A percentile compares a stretch with the other conserved stretches of the same genome.
Conservation (phyloP, 2,113 vertebrate genomes). For the Helogale parvula region DNA sequence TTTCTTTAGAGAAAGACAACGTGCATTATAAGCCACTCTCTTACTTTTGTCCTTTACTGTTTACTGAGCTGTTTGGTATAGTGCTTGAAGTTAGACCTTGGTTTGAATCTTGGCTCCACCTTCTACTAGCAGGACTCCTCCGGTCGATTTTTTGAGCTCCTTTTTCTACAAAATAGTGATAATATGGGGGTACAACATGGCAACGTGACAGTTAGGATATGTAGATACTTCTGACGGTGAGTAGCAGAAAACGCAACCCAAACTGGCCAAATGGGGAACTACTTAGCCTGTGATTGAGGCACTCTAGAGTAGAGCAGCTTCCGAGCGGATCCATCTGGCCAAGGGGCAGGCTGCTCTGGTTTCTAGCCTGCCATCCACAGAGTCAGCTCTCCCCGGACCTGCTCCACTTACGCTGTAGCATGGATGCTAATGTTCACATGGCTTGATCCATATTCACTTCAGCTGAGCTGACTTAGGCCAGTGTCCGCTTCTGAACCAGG, state of each 20-base stretch:
- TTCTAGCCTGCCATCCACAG: neutral
- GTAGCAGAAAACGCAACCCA: neutral
- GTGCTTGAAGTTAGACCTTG: neutral
- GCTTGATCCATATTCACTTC: neutral
- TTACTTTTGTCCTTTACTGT: neutral
- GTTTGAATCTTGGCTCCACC: neutral
- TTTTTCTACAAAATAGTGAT: neutral
- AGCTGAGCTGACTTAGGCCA: neutral
- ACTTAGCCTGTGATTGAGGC: neutral
- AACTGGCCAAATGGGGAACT: neutral
- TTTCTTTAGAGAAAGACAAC: neutral
- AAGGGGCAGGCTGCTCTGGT: neutral
- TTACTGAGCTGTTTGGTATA: neutral
- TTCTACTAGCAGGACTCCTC: neutral
- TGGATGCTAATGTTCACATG: rapidly evolving
- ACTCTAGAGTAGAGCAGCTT: neutral
- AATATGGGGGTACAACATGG: neutral
- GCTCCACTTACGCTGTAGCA: neutral
- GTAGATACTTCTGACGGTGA: neutral
- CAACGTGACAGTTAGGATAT: neutral
- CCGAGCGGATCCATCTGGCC: rapidly evolving
- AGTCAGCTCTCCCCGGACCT: neutral
- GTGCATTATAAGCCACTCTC: neutral
- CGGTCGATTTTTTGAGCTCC: neutral
- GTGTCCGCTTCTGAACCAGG: neutral